Conservation (phyloP, 2,797 vertebrate genomes). For the Phaenicophaeus curvirostris region DNA sequence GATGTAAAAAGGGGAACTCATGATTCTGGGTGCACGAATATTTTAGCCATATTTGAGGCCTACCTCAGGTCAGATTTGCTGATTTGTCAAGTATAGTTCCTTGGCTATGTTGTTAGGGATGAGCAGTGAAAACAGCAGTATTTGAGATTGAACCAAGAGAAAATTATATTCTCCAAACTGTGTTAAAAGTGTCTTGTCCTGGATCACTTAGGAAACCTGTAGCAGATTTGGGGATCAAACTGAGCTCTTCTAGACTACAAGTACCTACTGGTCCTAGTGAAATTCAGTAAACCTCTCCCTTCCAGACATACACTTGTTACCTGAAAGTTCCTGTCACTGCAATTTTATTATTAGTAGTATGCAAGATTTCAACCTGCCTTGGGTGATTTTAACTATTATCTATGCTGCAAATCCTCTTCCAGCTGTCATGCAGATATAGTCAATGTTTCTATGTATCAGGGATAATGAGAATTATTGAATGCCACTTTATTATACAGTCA, state of each 20-base stretch:
- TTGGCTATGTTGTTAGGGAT: neutral
- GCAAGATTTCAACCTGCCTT: neutral
- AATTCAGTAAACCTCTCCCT: neutral
- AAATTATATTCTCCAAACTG: neutral
- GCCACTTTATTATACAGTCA: neutral
- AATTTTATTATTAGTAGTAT: neutral
- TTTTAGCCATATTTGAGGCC: neutral
- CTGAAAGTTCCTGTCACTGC: neutral
- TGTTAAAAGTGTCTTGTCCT: neutral
- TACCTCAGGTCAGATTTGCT: neutral
- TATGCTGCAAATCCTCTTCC: neutral
- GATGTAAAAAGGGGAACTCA: neutral
- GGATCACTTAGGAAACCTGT: neutral
- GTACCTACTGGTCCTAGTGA: neutral
- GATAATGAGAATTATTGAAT: neutral
- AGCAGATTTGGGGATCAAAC: neutral
- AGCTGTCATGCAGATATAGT: neutral
- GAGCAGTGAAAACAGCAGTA: neutral
- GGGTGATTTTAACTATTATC: neutral
- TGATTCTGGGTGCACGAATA: neutral
- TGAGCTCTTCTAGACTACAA: neutral
- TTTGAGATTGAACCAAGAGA: neutral
- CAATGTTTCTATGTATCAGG: neutral
- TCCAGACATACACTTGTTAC: neutral
- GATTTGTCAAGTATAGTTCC: neutral